These are phyloP conservation scores for Fistularia tabacaria DNA, from an alignment of 2,797 vertebrate species.

Conservation along the genomic window DNA sequence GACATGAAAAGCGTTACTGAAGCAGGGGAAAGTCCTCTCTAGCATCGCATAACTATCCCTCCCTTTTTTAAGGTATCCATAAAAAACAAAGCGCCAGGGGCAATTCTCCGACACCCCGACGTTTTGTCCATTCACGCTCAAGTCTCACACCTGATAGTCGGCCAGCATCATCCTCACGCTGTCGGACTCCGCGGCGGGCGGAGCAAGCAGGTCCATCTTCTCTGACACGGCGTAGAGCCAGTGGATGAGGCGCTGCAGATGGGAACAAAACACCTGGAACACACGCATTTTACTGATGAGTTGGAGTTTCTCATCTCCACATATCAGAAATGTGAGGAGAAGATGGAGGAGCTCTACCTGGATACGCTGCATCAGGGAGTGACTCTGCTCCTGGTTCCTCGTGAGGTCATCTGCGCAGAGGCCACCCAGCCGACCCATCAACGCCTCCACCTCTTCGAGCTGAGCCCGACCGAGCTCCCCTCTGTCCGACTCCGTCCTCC, in stretches of 20 bases:
- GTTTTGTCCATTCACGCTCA: not conserved
- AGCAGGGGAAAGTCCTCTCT: too few relatives aligned
- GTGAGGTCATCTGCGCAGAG: slow-evolving; percentile 23
- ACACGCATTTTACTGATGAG: slow-evolving; percentile 1
- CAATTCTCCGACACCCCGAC: too few relatives aligned
- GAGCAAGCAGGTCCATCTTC: slow-evolving; percentile 65
- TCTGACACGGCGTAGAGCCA: slow-evolving; percentile 80
- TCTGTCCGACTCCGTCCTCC: slow-evolving; percentile 15
- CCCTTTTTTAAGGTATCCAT: too few relatives aligned
- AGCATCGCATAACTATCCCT: too few relatives aligned
- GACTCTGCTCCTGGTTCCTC: slow-evolving; percentile 36
- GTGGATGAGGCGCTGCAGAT: slow-evolving; percentile 83
- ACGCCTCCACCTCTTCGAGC: slow-evolving; percentile 41
- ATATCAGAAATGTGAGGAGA: too few relatives aligned
- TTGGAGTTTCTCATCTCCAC: too few relatives aligned
- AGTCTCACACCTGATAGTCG: slow-evolving; percentile 78
- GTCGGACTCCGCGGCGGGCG: slow-evolving; percentile 57
- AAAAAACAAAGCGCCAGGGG: too few relatives aligned
- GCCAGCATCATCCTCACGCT: slow-evolving; percentile 76
- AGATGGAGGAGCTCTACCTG: slow-evolving; percentile 70
- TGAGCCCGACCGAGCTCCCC: slow-evolving; percentile 3
- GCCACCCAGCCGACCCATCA: slow-evolving; percentile 57
- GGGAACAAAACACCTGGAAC: slow-evolving; percentile 83
- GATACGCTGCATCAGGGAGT: slow-evolving; percentile 80
- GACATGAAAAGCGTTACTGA: not conserved